A percentile compares a stretch with the other conserved stretches of the same genome.
Evolutionary conservation across 1,140 invertebrate genomes (phyloP).

Genomic region (Heliconius hermathena): DNA sequence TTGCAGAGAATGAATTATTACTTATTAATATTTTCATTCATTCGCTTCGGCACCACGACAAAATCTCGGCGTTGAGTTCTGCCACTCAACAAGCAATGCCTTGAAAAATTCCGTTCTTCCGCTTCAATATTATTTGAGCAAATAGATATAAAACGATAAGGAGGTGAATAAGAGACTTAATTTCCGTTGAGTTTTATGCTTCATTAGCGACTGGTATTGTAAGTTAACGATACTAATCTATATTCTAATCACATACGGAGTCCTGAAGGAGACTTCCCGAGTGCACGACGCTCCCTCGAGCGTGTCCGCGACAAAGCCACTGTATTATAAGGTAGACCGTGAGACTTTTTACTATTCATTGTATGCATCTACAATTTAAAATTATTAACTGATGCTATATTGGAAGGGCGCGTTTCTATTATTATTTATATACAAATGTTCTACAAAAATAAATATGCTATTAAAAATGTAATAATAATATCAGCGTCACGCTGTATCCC

Average conservation of each 20-base stretch:
- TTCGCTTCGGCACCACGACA: too few relatives aligned
- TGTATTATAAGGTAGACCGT: constrained; percentile 67
- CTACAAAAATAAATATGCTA: neutral
- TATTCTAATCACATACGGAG: constrained; percentile 66
- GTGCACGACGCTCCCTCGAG: constrained; percentile 48
- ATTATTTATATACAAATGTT: neutral
- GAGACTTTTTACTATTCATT: constrained; percentile 60
- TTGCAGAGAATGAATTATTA: too few relatives aligned
- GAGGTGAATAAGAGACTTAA: constrained; percentile 35
- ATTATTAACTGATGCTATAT: constrained; percentile 36
- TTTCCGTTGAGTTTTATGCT: constrained; percentile 52
- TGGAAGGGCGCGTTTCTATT: constrained; percentile 22
- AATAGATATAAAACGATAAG: constrained; percentile 39
- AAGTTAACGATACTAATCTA: constrained; percentile 62
- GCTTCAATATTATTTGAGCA: constrained; percentile 33
- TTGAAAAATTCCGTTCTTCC: too few relatives aligned
- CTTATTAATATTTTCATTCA: too few relatives aligned
- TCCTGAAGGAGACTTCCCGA: constrained; percentile 64
- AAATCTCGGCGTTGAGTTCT: too few relatives aligned
- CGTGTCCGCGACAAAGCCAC: constrained; percentile 67
- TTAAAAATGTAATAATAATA: too few relatives aligned
- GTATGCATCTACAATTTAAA: constrained; percentile 45
- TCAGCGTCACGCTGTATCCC: too few relatives aligned
- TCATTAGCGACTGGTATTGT: constrained; percentile 50
- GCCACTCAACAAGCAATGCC: too few relatives aligned